These are phyloP conservation scores for Koerneria pararmatus DNA, from an alignment of 2,888 invertebrate genomes.

Conservation along the genomic window DNA sequence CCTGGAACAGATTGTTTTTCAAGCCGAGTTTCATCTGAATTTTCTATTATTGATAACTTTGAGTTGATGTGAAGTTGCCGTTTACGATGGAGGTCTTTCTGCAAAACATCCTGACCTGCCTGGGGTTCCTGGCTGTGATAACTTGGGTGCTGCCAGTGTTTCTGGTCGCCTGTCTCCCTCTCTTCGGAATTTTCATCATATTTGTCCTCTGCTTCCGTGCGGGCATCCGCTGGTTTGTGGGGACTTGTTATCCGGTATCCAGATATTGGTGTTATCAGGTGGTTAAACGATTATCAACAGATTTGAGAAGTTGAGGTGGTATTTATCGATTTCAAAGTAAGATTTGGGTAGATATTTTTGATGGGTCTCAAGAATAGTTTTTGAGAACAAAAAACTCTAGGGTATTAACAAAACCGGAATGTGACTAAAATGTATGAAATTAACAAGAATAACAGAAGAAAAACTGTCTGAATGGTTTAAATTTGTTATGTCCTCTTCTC, in stretches of 20 bases:
- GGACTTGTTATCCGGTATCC: neutral
- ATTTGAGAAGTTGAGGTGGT: neutral
- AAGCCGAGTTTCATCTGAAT: neutral
- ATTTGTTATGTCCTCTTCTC: too few relatives aligned
- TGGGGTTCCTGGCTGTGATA: constrained; percentile 82
- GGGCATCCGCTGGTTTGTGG: constrained; percentile 56
- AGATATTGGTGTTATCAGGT: constrained; percentile 6
- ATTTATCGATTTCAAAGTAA: too few relatives aligned
- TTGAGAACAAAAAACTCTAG: too few relatives aligned
- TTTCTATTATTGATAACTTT: constrained; percentile 36
- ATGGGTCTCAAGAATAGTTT: too few relatives aligned
- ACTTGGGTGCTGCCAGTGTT: constrained; percentile 63
- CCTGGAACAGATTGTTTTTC: neutral
- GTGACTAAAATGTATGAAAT: too few relatives aligned
- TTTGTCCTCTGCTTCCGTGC: constrained; percentile 61
- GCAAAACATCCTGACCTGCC: constrained; percentile 69
- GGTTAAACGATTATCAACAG: neutral
- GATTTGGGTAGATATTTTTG: too few relatives aligned
- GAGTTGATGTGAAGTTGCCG: constrained; percentile 68
- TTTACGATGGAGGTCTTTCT: constrained; percentile 66
- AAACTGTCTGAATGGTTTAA: too few relatives aligned
- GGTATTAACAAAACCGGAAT: too few relatives aligned
- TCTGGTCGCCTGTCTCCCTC: constrained; percentile 60
- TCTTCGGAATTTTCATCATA: constrained; percentile 59
- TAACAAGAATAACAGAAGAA: too few relatives aligned